These are phyloP conservation scores for Apostichopus californicus DNA, from an alignment of 35 echinoderm and acorn worm genomes.

Conservation along the genomic window DNA sequence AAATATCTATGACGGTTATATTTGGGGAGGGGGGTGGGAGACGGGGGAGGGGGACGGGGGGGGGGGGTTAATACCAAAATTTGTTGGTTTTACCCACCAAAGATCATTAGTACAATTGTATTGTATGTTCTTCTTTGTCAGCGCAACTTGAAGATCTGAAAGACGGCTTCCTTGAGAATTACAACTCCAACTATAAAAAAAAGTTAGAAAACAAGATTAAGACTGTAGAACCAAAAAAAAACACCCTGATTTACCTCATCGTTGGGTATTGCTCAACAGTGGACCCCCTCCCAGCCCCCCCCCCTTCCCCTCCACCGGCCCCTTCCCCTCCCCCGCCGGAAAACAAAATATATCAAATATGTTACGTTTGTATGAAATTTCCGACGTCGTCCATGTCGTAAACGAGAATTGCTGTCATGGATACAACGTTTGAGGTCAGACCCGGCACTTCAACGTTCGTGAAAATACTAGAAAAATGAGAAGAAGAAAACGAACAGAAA, in stretches of 20 bases:
- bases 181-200: neutral
- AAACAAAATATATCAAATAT: neutral
- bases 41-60: no score
- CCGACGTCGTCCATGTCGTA: neutral
- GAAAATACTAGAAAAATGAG: neutral
- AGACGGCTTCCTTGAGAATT: neutral
- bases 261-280: neutral
- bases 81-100: neutral
- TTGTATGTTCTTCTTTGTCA: neutral
- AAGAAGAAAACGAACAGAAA: neutral
- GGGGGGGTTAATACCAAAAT: no score
- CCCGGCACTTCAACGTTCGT: neutral
- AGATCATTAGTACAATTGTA: slow-evolving; percentile 27
- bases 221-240: neutral
- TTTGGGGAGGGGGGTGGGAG: no score
- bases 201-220: neutral
- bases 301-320: neutral
- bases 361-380: neutral
- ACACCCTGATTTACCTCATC: neutral
- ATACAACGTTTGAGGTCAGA: neutral
- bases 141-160: neutral
- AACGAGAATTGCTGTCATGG: neutral
- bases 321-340: neutral
- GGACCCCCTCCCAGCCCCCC: neutral
- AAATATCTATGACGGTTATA: no score